A percentile compares a stretch with the other conserved stretches of the same genome.
Conservation (phyloP, 1,140 invertebrate species). For the Chelonus insularis region DNA sequence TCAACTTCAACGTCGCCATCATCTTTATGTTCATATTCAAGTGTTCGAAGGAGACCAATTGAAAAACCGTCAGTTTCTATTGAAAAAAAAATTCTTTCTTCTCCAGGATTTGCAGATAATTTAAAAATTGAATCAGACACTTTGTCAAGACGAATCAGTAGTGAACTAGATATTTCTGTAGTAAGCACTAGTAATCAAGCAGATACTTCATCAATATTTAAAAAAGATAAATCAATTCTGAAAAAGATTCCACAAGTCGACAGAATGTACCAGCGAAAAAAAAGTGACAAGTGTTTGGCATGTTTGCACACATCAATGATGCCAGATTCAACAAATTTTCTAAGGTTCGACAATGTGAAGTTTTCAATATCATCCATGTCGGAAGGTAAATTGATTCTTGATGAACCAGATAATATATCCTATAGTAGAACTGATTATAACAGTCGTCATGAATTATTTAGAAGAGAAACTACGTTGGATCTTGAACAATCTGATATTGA, state of each 20-base stretch:
- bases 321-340: not conserved
- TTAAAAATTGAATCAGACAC: not conserved
- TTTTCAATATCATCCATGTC: not conserved
- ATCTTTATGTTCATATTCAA: conserved; percentile 15
- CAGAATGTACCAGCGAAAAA: conserved; percentile 34
- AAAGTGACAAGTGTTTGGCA: conserved; percentile 42
- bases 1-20: not conserved
- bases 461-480: not conserved
- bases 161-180: not conserved
- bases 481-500: not conserved
- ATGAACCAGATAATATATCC: not conserved
- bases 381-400: not conserved
- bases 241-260: conserved; percentile 13
- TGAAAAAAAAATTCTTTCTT: conserved; percentile 5
- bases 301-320: conserved; percentile 34
- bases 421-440: not conserved
- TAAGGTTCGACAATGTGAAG: not conserved
- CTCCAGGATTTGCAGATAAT: conserved; percentile 4
- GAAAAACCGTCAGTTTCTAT: conserved; percentile 1
- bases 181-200: not conserved
- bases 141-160: not conserved
- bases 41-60: conserved; percentile 26
- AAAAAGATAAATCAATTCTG: not conserved
- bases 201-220: conserved; percentile 8
- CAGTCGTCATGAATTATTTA: not conserved